Percentiles rank a stretch among this genome's conserved stretches.
Evolutionary conservation across 37 sponge, comb jelly and placozoan species (phyloP).

Genomic region (Aphrocallistes beatrix): DNA sequence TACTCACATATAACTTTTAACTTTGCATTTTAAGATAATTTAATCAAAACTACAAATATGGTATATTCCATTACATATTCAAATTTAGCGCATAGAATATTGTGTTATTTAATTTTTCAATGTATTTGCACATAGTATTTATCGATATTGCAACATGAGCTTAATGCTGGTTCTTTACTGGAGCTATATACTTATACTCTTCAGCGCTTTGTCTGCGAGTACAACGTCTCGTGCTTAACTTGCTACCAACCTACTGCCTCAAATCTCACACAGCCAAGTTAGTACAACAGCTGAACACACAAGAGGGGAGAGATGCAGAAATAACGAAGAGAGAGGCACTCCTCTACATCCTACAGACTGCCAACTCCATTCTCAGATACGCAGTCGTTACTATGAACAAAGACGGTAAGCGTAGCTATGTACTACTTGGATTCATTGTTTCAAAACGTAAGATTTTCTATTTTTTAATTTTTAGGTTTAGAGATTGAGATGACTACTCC

Average conservation of each 20-base stretch:
- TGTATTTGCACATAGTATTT: too few relatives aligned
- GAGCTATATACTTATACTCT: too few relatives aligned
- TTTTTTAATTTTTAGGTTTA: too few relatives aligned
- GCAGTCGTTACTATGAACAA: neutral
- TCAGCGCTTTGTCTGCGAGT: slow-evolving; percentile 1
- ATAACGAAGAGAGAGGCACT: neutral
- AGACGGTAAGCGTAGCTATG: neutral
- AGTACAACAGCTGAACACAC: neutral
- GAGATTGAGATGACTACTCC: neutral
- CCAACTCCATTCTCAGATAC: slow-evolving; percentile 15
- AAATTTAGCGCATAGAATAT: neutral
- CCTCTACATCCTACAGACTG: neutral
- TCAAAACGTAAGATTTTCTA: too few relatives aligned
- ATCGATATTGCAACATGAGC: too few relatives aligned
- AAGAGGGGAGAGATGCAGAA: neutral
- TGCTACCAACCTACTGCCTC: slow-evolving; percentile 4
- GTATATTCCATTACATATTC: neutral
- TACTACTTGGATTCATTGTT: too few relatives aligned
- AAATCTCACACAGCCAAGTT: neutral
- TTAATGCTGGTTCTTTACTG: too few relatives aligned
- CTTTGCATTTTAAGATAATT: neutral
- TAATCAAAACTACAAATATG: neutral
- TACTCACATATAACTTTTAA: too few relatives aligned
- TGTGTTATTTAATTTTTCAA: neutral
- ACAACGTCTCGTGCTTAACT: neutral